Conservation (phyloP, 2,797 vertebrate genomes). For the Bovichtus diacanthus region DNA sequence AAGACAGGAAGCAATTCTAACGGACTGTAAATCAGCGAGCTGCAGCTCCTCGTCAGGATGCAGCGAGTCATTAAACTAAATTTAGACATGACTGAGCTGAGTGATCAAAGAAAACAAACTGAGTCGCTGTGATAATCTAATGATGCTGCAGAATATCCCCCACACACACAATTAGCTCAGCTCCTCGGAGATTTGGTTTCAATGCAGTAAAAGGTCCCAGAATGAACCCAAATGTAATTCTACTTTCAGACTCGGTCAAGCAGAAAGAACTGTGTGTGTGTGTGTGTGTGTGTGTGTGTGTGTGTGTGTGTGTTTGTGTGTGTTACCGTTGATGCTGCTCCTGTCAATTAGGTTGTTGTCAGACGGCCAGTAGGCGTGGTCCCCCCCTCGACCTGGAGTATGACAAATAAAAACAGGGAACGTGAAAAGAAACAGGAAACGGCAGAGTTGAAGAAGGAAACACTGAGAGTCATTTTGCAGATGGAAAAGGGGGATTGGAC, state of each 20-base stretch:
- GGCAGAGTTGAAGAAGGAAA: not conserved
- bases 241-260: not conserved
- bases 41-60: constrained; percentile 1
- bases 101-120: constrained; percentile 42
- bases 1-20: constrained; percentile 25
- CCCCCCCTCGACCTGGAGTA: constrained; percentile 91
- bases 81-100: constrained; percentile 39
- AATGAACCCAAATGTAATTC: constrained; percentile 25
- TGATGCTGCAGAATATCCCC: constrained; percentile 27
- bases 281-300: constrained; percentile 1
- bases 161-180: not conserved
- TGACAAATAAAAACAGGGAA: constrained; percentile 16
- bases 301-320: constrained; percentile 7
- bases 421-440: constrained; percentile 2
- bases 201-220: constrained; percentile 3
- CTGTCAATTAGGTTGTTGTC: constrained; percentile 93
- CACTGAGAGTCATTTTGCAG: constrained; percentile 16
- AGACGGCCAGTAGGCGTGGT: constrained; percentile 91
- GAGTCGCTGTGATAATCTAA: constrained; percentile 22
- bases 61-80: constrained; percentile 29
- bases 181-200: constrained; percentile 4
- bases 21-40: constrained; percentile 24
- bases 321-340: constrained; percentile 93
- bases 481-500: not conserved
- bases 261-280: constrained; percentile 1